Evolutionary conservation across 2,113 vertebrate species (phyloP).

Genomic region (Telmatochromis brachygnathus): DNA sequence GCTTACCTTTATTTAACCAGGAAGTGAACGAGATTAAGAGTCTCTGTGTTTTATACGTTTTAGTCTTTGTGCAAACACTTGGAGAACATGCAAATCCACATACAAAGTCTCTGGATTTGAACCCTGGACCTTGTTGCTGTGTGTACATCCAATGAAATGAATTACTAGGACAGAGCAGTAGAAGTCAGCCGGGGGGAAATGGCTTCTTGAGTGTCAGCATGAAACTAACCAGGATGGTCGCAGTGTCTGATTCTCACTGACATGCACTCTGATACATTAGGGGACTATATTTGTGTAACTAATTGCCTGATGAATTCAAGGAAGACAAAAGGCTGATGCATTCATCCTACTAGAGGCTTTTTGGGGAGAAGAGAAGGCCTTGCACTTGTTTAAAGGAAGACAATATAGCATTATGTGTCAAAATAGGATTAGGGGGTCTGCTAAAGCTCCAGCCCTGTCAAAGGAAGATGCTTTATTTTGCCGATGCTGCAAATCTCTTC

Average conservation of each 20-base stretch:
- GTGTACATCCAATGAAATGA: not conserved
- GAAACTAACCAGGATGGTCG: not conserved
- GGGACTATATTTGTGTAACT: constrained; percentile 1
- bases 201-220: not conserved
- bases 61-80: not conserved
- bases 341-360: not conserved
- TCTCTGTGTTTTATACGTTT: not conserved
- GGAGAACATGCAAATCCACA: not conserved
- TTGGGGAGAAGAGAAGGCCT: not conserved
- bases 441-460: constrained; percentile 50
- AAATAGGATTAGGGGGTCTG: constrained; percentile 59
- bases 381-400: constrained; percentile 40
- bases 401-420: constrained; percentile 54
- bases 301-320: constrained; percentile 31
- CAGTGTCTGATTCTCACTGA: constrained; percentile 10
- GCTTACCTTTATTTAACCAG: not conserved
- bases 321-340: not conserved
- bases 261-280: not conserved
- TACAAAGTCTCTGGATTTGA: not conserved
- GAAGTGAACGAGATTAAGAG: not conserved
- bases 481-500: constrained; percentile 52
- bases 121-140: not conserved
- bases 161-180: not conserved
- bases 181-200: not conserved
- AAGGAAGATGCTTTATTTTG: constrained; percentile 51